phyloP scores from a whole-genome alignment of 1,140 invertebrate genomes.

The Drosophila ohnishii region DNA sequence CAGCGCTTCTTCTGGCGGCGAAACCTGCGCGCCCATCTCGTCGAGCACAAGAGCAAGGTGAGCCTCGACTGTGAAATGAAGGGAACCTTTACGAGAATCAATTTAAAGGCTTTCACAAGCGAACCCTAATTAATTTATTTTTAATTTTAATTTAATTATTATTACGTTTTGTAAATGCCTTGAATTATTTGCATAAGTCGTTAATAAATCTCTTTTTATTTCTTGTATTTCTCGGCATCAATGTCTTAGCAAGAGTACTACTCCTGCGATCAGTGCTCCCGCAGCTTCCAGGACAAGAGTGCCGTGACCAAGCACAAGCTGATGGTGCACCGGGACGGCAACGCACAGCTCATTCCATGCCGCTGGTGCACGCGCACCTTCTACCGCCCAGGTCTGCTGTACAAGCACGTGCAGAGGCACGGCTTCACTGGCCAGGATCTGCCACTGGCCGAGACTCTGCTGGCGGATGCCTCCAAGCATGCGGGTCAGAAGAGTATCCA shows the following conservation, averaged over 20 bases:
- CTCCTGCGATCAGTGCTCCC: constrained; percentile 84
- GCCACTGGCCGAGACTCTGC: constrained; percentile 65
- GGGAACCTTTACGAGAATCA: constrained; percentile 1
- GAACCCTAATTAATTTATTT: not conserved
- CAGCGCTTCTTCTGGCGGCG: constrained; percentile 69
- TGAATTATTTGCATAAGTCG: not conserved
- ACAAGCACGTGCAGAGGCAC: constrained; percentile 69
- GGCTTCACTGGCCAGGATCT: constrained; percentile 62
- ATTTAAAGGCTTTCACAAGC: not conserved
- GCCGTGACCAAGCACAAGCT: constrained; percentile 84
- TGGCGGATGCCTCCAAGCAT: constrained; percentile 60
- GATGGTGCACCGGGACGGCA: constrained; percentile 80
- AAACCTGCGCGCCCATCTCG: constrained; percentile 59
- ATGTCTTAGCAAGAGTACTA: constrained; percentile 66
- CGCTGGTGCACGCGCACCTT: constrained; percentile 84
- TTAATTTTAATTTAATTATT: constrained; percentile 7
- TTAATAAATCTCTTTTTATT: not conserved
- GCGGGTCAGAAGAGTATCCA: constrained; percentile 59
- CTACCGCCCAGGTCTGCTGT: constrained; percentile 83
- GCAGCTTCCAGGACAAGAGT: constrained; percentile 84
- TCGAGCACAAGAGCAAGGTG: constrained; percentile 70
- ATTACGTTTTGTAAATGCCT: constrained; percentile 7
- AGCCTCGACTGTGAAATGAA: not conserved
- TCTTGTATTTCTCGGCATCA: not conserved
- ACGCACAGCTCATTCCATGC: constrained; percentile 83